Evolutionary conservation across 2,113 vertebrate genomes (phyloP).

Genomic region (Gnathonemus longibarbis): DNA sequence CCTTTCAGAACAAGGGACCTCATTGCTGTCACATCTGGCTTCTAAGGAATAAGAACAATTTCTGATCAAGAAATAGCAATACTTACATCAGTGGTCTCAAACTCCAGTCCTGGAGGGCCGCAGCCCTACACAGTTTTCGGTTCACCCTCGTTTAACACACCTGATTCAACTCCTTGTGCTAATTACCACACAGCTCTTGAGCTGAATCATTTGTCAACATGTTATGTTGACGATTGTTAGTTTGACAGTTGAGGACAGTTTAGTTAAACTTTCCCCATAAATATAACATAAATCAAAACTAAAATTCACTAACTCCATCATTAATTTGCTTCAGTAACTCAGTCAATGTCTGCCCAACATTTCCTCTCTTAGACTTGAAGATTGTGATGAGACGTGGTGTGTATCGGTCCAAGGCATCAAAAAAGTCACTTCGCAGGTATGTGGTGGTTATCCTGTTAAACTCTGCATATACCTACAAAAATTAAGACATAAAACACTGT

Average conservation of each 20-base stretch:
- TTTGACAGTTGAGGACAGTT: neutral
- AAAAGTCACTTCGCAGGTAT: constrained; percentile 10
- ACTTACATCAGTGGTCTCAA: neutral
- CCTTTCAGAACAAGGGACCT: constrained; percentile 18
- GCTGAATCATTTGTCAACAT: neutral
- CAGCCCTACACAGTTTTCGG: no score
- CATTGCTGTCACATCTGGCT: constrained; percentile 26
- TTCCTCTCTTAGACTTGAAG: constrained; percentile 11
- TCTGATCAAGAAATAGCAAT: neutral
- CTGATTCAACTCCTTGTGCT: no score
- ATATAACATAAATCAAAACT: neutral
- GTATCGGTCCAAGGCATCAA: constrained; percentile 2
- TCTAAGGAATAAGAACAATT: neutral
- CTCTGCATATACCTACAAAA: neutral
- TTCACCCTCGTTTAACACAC: no score
- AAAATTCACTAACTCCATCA: neutral
- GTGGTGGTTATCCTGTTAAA: constrained; percentile 15
- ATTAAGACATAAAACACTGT: neutral
- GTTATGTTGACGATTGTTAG: neutral
- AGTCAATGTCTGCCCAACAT: neutral
- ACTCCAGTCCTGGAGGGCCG: no score
- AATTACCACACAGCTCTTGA: no score
- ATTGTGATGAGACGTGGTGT: constrained; percentile 10
- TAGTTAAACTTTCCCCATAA: neutral
- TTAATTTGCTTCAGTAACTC: neutral